Percentiles rank a stretch among this genome's conserved stretches.
These are phyloP conservation scores for Speoplatyrhinus poulsoni DNA, from an alignment of 2,113 vertebrate species.

Conservation along the genomic window DNA sequence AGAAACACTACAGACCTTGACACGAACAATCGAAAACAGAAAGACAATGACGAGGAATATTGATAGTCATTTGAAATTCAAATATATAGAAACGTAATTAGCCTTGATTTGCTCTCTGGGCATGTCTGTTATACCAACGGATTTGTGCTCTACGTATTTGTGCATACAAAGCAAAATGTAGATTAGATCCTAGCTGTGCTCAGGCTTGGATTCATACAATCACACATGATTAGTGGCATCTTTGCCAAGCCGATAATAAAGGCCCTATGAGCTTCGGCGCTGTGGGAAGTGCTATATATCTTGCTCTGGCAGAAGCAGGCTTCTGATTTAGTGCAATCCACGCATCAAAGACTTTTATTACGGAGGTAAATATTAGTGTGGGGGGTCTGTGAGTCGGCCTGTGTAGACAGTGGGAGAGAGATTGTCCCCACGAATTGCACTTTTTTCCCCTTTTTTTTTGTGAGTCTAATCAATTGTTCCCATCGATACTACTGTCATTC, in stretches of 20 bases:
- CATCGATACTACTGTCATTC: constrained; percentile 38
- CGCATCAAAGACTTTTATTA: constrained; percentile 60
- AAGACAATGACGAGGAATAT: not conserved
- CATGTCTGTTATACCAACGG: too few species aligned
- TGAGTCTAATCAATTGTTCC: constrained; percentile 45
- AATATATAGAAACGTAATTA: too few species aligned
- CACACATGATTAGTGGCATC: constrained; percentile 27
- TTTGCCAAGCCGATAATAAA: constrained; percentile 44
- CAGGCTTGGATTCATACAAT: constrained; percentile 31
- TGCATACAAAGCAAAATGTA: not conserved
- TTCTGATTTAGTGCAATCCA: constrained; percentile 52
- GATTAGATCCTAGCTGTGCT: constrained; percentile 26
- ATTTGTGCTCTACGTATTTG: not conserved
- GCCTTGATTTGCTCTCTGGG: too few species aligned
- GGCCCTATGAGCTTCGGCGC: constrained; percentile 40
- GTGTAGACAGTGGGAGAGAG: constrained; percentile 1
- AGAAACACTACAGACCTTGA: not conserved
- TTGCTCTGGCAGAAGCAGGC: constrained; percentile 43
- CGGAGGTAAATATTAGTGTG: constrained; percentile 61
- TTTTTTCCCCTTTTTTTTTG: constrained; percentile 38
- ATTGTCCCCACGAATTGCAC: constrained; percentile 24
- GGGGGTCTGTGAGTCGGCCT: constrained; percentile 24
- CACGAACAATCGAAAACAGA: not conserved
- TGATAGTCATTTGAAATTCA: too few species aligned
- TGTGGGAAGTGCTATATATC: constrained; percentile 49